A percentile compares a stretch with the other conserved stretches of the same genome.
Conservation (phyloP, 2,113 vertebrate species). For the Mus spicilegus region DNA sequence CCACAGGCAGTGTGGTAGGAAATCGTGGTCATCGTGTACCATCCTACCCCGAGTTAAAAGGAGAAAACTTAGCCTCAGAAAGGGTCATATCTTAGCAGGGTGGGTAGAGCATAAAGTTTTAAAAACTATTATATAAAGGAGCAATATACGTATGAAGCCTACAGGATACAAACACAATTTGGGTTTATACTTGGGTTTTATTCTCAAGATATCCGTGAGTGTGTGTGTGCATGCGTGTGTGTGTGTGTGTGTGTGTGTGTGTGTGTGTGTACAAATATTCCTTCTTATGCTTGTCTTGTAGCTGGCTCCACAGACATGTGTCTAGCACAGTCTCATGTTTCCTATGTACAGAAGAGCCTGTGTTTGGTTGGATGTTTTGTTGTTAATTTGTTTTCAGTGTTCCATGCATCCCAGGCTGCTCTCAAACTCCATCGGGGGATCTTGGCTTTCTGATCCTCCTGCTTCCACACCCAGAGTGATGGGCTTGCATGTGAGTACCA, state of each 20-base stretch:
- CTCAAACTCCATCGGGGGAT: not conserved
- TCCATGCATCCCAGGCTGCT: not conserved
- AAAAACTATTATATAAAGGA: not conserved
- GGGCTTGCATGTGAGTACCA: not conserved
- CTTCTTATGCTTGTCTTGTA: not conserved
- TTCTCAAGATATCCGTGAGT: no score
- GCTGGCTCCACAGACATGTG: not conserved
- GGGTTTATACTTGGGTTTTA: not conserved
- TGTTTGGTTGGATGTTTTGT: not conserved
- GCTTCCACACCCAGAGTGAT: not conserved
- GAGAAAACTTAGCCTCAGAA: not conserved
- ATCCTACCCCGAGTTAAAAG: not conserved
- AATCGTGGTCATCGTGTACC: not conserved
- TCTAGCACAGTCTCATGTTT: not conserved
- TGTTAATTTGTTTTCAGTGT: not conserved
- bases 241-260: not conserved
- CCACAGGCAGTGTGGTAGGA: not conserved
- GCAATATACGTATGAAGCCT: not conserved
- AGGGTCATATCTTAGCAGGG: not conserved
- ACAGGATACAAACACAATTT: not conserved
- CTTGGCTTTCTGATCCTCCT: not conserved
- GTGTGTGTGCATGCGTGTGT: not conserved
- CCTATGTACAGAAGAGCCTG: not conserved
- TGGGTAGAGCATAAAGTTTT: not conserved
- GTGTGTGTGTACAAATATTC: no score